Conservation (phyloP, 2,797 vertebrate genomes). For the Phalanger gymnotis region DNA sequence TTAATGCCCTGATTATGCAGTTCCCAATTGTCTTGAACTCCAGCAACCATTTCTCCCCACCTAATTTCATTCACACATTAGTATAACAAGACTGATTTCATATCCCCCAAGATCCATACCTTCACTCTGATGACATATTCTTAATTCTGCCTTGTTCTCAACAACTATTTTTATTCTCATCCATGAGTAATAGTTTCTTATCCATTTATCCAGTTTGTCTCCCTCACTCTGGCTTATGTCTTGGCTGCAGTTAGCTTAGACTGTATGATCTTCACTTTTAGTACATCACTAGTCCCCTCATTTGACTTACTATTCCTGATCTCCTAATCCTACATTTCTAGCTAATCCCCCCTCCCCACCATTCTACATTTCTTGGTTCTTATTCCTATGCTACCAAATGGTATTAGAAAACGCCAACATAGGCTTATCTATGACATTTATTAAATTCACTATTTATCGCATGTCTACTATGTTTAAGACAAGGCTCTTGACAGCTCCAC, state of each 20-base stretch:
- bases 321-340: background rate
- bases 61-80: background rate
- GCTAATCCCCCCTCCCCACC: background rate
- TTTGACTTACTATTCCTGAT: background rate
- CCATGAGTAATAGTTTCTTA: background rate
- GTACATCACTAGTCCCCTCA: background rate
- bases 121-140: background rate
- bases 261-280: background rate
- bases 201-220: background rate
- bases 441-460: background rate
- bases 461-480: background rate
- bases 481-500: background rate
- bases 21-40: background rate
- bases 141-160: background rate
- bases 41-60: background rate
- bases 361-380: background rate
- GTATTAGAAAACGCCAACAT: background rate
- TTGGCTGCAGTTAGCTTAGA: background rate
- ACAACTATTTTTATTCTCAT: background rate
- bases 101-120: background rate
- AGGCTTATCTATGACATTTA: background rate
- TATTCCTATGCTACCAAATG: background rate
- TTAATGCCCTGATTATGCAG: background rate
- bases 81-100: background rate
- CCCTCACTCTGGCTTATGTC: background rate